phyloP scores from a whole-genome alignment of 1,140 invertebrate species.

The Coenobita brevimanus region DNA sequence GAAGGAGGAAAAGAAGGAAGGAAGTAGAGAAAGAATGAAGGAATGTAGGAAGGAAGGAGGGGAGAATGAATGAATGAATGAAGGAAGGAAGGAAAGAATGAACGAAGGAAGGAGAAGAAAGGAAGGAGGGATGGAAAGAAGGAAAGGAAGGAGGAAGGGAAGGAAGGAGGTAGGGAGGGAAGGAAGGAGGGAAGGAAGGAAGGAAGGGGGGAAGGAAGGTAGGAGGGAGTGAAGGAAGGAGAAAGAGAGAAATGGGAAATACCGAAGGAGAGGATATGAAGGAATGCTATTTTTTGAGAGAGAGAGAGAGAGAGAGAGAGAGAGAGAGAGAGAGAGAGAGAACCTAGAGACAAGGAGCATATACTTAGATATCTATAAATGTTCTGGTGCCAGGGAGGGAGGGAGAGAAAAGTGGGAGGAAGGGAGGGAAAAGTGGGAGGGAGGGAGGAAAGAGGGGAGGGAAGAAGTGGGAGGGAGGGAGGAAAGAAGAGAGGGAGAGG shows the following conservation, averaged over 20 bases:
- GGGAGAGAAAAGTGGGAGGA: neutral
- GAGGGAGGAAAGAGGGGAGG: neutral
- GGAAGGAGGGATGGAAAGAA: neutral
- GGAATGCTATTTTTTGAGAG: neutral
- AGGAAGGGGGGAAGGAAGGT: neutral
- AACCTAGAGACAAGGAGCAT: neutral
- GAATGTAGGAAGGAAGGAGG: neutral
- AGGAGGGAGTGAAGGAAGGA: neutral
- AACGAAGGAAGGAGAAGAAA: neutral
- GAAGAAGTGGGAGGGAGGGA: neutral
- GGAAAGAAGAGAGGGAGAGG: too few relatives aligned
- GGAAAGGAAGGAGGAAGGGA: neutral
- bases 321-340: constrained; percentile 4
- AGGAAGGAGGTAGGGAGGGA: neutral
- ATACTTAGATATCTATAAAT: neutral
- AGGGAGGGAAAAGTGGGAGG: neutral
- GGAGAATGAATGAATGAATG: neutral
- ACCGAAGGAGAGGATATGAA: too few relatives aligned
- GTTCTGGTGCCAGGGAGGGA: neutral
- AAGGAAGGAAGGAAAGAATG: neutral
- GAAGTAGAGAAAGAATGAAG: neutral
- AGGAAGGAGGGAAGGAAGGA: neutral
- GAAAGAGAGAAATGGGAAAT: neutral
- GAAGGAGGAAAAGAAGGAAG: too few relatives aligned
- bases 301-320: neutral